Percentiles rank a stretch among this genome's conserved stretches.
phyloP scores from a whole-genome alignment of 2,797 vertebrate species.

The Hydrophis major region DNA sequence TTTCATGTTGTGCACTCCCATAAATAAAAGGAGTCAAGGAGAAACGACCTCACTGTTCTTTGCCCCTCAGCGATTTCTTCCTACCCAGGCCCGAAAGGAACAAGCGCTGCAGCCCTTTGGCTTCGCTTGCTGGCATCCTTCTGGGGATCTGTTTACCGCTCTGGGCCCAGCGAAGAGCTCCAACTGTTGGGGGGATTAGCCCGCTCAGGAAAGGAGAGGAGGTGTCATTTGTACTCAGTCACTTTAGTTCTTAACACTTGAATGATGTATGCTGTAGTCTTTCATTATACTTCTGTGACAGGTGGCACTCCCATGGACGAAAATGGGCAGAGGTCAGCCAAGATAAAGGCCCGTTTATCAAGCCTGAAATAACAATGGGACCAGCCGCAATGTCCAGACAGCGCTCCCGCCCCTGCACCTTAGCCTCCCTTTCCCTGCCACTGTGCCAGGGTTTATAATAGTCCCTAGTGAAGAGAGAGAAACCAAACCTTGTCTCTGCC shows the following conservation, averaged over 20 bases:
- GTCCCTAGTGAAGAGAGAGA: not conserved
- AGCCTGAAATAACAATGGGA: slow-evolving; percentile 4
- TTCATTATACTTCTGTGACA: slow-evolving; percentile 67
- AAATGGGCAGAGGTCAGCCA: slow-evolving; percentile 43
- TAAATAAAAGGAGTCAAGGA: not conserved
- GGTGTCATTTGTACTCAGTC: slow-evolving; percentile 72
- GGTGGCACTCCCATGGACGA: slow-evolving; percentile 64
- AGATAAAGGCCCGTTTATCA: slow-evolving; percentile 23
- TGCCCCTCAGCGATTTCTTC: not conserved
- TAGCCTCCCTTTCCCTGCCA: not conserved
- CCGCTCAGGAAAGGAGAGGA: slow-evolving; percentile 64
- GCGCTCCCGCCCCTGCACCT: not conserved
- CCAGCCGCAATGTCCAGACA: not conserved
- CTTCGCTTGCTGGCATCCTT: not conserved
- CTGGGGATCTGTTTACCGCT: not conserved
- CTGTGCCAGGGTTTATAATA: not conserved
- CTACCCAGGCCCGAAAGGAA: not conserved
- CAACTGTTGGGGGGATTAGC: slow-evolving; percentile 55
- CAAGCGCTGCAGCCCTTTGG: fast-evolving
- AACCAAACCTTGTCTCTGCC: not conserved
- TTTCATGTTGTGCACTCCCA: not conserved
- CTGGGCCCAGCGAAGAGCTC: slow-evolving; percentile 33
- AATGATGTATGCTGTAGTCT: slow-evolving; percentile 61
- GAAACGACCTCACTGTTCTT: not conserved
- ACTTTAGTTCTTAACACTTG: slow-evolving; percentile 71